Evolutionary conservation across 2,113 vertebrate species (phyloP).

Genomic region (Micronycteris hirsuta): DNA sequence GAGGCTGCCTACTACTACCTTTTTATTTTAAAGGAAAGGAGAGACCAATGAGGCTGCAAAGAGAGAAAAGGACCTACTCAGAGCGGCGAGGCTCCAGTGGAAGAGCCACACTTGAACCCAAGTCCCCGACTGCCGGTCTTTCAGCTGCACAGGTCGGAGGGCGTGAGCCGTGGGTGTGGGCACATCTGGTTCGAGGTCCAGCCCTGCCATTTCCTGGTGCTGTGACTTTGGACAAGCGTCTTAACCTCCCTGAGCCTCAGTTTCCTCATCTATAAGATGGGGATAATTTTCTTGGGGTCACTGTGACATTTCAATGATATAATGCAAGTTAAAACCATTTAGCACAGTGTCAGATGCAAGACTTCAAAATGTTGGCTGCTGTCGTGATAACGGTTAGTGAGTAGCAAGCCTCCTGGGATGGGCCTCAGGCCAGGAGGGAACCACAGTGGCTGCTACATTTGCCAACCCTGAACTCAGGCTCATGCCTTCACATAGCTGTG

Average conservation of each 20-base stretch:
- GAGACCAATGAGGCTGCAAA: not conserved
- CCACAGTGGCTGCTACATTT: not conserved
- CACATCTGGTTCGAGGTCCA: not conserved
- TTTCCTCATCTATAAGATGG: not conserved
- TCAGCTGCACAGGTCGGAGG: accelerated
- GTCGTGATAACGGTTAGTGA: not conserved
- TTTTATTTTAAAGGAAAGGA: not conserved
- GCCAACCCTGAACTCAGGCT: not conserved
- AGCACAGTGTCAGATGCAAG: not conserved
- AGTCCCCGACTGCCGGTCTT: accelerated
- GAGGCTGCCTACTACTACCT: not conserved
- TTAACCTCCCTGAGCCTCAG: not conserved
- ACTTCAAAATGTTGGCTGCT: not conserved
- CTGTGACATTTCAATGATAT: not conserved
- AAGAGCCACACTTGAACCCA: not conserved
- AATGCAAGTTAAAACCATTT: not conserved
- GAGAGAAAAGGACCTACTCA: not conserved
- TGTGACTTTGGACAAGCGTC: not conserved
- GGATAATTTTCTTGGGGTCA: not conserved
- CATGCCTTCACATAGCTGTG: not conserved
- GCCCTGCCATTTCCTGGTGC: not conserved
- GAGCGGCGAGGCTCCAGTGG: accelerated
- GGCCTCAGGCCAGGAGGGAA: not conserved
- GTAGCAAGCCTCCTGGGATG: accelerated
- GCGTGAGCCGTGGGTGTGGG: not conserved